Percentiles rank a stretch among this genome's conserved stretches.
These are phyloP conservation scores for Philereme transversata DNA, from an alignment of 2,888 invertebrate species.

Conservation along the genomic window DNA sequence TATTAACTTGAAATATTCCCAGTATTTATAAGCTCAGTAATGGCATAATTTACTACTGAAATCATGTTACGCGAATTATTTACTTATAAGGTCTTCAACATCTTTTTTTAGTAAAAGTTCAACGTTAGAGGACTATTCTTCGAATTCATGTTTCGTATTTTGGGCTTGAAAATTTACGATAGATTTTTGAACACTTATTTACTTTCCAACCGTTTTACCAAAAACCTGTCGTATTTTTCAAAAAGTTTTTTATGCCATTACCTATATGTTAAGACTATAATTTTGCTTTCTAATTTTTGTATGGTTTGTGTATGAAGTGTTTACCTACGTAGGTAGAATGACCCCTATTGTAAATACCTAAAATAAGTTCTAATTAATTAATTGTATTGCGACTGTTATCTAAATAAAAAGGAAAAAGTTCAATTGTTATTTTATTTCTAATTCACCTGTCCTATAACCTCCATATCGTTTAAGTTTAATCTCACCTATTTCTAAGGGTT, in stretches of 20 bases:
- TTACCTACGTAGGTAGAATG: conserved; percentile 82
- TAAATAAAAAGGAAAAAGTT: conserved; percentile 76
- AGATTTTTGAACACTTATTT: conserved; percentile 25
- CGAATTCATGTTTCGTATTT: conserved; percentile 50
- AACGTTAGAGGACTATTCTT: conserved; percentile 51
- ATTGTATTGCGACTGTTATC: conserved; percentile 81
- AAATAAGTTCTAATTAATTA: conserved; percentile 74
- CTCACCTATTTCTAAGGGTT: not conserved
- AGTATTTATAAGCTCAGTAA: conserved; percentile 58
- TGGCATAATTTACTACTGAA: conserved; percentile 50
- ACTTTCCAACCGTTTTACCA: conserved; percentile 9
- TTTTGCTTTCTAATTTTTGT: conserved; percentile 74
- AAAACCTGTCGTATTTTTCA: conserved; percentile 44
- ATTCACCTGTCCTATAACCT: not conserved
- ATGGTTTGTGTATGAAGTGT: conserved; percentile 76
- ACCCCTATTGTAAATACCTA: conserved; percentile 80
- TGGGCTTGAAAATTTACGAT: conserved; percentile 32
- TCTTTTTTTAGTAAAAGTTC: conserved; percentile 60
- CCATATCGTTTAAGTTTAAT: not conserved
- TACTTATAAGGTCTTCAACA: conserved; percentile 45
- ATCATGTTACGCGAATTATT: conserved; percentile 14
- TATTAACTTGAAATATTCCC: conserved; percentile 76
- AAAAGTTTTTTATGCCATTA: conserved; percentile 48
- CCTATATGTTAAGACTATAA: conserved; percentile 55
- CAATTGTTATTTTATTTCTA: conserved; percentile 21